phyloP scores from a whole-genome alignment of 1,140 invertebrate species.

The Aphidius ervi region DNA sequence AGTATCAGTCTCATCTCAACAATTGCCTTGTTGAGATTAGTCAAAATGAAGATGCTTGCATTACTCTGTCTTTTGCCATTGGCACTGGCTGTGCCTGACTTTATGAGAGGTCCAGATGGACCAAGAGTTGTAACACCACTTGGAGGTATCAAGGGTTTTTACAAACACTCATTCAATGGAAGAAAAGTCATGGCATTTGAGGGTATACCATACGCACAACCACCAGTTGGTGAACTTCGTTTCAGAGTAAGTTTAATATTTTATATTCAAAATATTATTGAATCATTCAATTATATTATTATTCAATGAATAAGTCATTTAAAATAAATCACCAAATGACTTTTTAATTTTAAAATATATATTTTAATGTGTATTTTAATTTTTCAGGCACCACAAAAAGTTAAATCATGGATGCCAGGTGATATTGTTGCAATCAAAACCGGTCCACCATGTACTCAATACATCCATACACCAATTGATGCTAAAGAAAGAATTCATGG shows the following conservation, averaged over 20 bases:
- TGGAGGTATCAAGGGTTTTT: constrained; percentile 41
- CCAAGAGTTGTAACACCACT: constrained; percentile 38
- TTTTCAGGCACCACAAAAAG: constrained; percentile 42
- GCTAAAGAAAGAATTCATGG: constrained; percentile 35
- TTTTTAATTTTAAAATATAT: constrained; percentile 29
- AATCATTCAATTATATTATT: no score
- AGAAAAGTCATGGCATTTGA: constrained; percentile 54
- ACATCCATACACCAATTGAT: constrained; percentile 30
- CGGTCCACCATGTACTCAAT: constrained; percentile 46
- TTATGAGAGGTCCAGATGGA: constrained; percentile 12
- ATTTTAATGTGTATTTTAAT: constrained; percentile 38
- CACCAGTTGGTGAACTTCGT: constrained; percentile 56
- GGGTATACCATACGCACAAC: constrained; percentile 61
- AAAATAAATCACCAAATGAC: not conserved
- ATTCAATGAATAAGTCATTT: no score
- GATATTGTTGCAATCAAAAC: constrained; percentile 44
- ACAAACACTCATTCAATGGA: constrained; percentile 40
- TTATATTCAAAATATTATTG: not conserved
- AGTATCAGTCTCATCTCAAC: constrained; percentile 5
- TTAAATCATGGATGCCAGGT: constrained; percentile 43
- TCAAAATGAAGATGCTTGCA: constrained; percentile 23
- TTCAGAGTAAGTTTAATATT: constrained; percentile 50
- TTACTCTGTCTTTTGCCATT: constrained; percentile 23
- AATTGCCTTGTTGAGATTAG: not conserved
- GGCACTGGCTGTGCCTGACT: constrained; percentile 18